Evolutionary conservation across 92 coral and sea anemone species (phyloP).

Genomic region (Zoanthus solanderi): DNA sequence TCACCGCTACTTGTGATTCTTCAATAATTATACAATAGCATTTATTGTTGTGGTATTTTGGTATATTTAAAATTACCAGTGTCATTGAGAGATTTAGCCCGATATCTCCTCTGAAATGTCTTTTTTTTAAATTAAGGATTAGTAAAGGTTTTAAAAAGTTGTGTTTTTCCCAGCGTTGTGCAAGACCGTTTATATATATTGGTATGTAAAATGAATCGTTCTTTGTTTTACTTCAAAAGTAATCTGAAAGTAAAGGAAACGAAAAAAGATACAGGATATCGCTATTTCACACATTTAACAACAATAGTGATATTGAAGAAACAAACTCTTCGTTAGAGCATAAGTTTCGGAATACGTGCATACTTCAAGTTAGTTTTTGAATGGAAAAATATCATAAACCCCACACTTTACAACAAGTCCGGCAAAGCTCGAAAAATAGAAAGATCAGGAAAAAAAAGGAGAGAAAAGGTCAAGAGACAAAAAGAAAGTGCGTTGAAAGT

Average conservation of each 20-base stretch:
- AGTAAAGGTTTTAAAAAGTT: too few species aligned
- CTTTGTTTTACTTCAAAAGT: neutral
- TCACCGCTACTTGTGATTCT: too few species aligned
- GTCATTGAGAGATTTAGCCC: too few species aligned
- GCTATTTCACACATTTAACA: neutral
- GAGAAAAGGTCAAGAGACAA: neutral
- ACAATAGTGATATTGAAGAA: neutral
- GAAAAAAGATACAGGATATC: neutral
- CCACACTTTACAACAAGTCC: neutral
- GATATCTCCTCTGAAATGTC: too few species aligned
- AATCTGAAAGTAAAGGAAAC: neutral
- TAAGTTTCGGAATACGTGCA: too few species aligned
- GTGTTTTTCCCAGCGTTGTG: too few species aligned
- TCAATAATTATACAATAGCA: too few species aligned
- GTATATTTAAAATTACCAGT: too few species aligned
- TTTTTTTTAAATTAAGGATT: too few species aligned
- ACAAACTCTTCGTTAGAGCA: neutral
- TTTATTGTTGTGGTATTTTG: too few species aligned
- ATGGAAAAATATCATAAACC: slow-evolving; percentile 9
- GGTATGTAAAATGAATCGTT: neutral
- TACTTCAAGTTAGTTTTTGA: neutral
- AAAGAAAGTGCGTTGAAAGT: neutral
- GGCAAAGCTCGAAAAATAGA: slow-evolving; percentile 10
- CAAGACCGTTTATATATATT: neutral
- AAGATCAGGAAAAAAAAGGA: neutral